Evolutionary conservation across 1,140 invertebrate species (phyloP).

Genomic region (Ips nitidus): DNA sequence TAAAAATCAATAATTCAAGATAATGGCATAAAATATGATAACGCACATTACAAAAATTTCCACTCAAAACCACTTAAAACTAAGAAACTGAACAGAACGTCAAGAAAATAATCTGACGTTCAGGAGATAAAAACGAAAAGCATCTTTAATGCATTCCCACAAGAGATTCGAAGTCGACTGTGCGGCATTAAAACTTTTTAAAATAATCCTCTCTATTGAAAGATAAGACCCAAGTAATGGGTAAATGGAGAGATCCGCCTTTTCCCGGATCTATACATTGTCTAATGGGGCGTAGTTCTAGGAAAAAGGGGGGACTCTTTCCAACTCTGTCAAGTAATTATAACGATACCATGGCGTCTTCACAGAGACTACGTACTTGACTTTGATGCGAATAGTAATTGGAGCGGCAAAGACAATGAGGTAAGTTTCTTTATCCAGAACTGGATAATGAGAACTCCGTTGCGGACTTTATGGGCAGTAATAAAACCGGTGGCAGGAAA

Average conservation of each 20-base stretch:
- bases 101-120: slow-evolving; percentile 1
- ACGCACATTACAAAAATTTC: no score
- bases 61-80: no score
- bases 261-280: slow-evolving; percentile 2
- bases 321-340: not conserved
- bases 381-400: no score
- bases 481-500: no score
- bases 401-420: no score
- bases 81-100: no score
- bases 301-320: not conserved
- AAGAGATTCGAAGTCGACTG: not conserved
- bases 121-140: slow-evolving; percentile 7
- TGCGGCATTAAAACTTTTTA: slow-evolving; percentile 7
- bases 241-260: slow-evolving; percentile 1
- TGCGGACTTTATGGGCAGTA: no score
- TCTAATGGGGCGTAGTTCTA: not conserved
- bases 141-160: slow-evolving; percentile 9
- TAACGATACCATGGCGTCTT: not conserved
- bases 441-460: no score
- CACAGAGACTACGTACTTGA: no score
- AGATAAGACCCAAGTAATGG: slow-evolving; percentile 5
- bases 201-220: slow-evolving; percentile 13
- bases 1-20: no score
- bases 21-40: no score
- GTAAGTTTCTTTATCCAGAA: no score